These are phyloP conservation scores for Clarias fuscus DNA, from an alignment of 2,797 vertebrate species.

Conservation along the genomic window DNA sequence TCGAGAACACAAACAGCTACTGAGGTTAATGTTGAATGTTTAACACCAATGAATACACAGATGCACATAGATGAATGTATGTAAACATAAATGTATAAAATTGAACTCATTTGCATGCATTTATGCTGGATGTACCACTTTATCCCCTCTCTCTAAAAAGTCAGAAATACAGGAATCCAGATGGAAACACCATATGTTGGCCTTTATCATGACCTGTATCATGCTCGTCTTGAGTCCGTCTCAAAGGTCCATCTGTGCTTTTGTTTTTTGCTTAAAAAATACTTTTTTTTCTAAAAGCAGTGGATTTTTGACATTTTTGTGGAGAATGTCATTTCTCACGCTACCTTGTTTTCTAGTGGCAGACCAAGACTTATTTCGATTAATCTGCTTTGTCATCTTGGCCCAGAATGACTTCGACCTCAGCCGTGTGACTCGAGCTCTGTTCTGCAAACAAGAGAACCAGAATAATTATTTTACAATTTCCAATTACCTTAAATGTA, in stretches of 20 bases:
- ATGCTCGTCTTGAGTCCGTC: not conserved
- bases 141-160: not conserved
- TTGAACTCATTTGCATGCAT: not conserved
- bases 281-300: not conserved
- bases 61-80: constrained; percentile 10
- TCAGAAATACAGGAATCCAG: not conserved
- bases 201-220: not conserved
- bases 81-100: constrained; percentile 26
- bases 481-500: not conserved
- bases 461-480: not conserved
- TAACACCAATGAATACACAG: not conserved
- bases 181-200: constrained; percentile 26
- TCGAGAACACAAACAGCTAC: constrained; percentile 1
- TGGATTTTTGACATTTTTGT: not conserved
- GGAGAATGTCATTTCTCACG: not conserved
- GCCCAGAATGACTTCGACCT: constrained; percentile 68
- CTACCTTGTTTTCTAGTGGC: not conserved
- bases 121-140: constrained; percentile 15
- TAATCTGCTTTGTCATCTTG: constrained; percentile 56
- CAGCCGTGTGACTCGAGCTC: constrained; percentile 52
- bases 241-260: not conserved
- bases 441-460: constrained; percentile 18
- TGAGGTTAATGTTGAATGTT: not conserved
- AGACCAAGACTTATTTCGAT: not conserved
- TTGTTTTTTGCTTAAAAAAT: constrained; percentile 3